These are phyloP conservation scores for Aselliscus stoliczkanus DNA, from an alignment of 2,797 vertebrate genomes.

Conservation along the genomic window DNA sequence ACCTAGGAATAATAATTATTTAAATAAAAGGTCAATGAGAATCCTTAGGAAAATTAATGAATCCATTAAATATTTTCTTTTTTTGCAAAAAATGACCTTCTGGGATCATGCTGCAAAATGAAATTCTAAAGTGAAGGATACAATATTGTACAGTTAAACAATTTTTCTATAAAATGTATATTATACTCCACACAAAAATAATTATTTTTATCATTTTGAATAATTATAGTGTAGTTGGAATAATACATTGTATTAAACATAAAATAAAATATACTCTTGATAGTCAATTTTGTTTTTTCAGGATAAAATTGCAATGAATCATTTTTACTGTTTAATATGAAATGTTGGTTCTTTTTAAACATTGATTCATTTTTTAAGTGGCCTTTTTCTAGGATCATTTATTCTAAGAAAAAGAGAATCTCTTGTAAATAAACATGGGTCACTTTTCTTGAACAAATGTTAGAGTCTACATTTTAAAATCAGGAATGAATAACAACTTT, in stretches of 20 bases:
- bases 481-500: slow-evolving; percentile 13
- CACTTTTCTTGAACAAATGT: slow-evolving; percentile 50
- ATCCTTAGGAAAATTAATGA: slow-evolving; percentile 21
- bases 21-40: slow-evolving; percentile 25
- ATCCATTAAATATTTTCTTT: not conserved
- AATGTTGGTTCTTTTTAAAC: not conserved
- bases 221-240: not conserved
- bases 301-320: not conserved
- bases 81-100: not conserved
- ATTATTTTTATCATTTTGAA: not conserved
- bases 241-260: not conserved
- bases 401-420: slow-evolving; percentile 53
- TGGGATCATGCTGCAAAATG: not conserved
- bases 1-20: slow-evolving; percentile 23
- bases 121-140: not conserved
- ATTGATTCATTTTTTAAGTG: slow-evolving; percentile 12
- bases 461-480: slow-evolving; percentile 38
- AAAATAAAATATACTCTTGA: not conserved
- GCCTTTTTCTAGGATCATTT: slow-evolving; percentile 31
- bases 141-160: not conserved
- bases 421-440: slow-evolving; percentile 49
- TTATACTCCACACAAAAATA: not conserved
- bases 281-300: not conserved
- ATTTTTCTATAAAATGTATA: not conserved
- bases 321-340: slow-evolving; percentile 12